Evolutionary conservation across 2,113 vertebrate species (phyloP).

Genomic region (Proteles cristata): DNA sequence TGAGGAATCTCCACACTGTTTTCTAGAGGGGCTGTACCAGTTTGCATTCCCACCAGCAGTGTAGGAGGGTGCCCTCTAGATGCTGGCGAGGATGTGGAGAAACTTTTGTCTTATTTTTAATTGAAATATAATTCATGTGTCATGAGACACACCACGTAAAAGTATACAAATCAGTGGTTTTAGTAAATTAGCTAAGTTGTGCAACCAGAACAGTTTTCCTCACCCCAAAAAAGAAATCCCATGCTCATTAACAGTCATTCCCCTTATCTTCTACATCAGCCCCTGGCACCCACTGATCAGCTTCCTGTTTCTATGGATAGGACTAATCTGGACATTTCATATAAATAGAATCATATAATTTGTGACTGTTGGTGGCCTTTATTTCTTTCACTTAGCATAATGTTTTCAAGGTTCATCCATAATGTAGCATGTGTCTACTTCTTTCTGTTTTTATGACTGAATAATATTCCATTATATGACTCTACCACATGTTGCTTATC

Average conservation of each 20-base stretch:
- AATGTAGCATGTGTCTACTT: neutral
- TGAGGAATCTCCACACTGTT: too few relatives aligned
- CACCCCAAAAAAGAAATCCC: neutral
- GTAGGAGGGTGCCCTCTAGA: too few relatives aligned
- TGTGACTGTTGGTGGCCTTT: neutral
- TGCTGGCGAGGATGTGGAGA: too few relatives aligned
- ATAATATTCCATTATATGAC: neutral
- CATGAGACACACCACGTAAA: neutral
- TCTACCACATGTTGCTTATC: neutral
- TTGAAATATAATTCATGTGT: neutral
- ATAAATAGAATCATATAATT: neutral
- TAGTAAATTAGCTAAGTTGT: slow-evolving; percentile 13
- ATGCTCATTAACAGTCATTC: neutral
- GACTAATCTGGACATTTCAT: neutral
- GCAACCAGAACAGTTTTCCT: neutral
- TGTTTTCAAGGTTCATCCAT: neutral
- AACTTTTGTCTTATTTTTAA: neutral
- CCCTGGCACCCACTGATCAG: neutral
- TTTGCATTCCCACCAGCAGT: too few relatives aligned
- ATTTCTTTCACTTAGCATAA: neutral
- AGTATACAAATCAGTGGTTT: slow-evolving; percentile 3
- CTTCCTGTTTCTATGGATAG: slow-evolving; percentile 32
- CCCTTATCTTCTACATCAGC: neutral
- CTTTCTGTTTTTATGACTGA: neutral
- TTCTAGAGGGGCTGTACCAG: too few relatives aligned